phyloP scores from a whole-genome alignment of 2,888 invertebrate genomes.

The Scaptodrosophila latifasciaeformis region DNA sequence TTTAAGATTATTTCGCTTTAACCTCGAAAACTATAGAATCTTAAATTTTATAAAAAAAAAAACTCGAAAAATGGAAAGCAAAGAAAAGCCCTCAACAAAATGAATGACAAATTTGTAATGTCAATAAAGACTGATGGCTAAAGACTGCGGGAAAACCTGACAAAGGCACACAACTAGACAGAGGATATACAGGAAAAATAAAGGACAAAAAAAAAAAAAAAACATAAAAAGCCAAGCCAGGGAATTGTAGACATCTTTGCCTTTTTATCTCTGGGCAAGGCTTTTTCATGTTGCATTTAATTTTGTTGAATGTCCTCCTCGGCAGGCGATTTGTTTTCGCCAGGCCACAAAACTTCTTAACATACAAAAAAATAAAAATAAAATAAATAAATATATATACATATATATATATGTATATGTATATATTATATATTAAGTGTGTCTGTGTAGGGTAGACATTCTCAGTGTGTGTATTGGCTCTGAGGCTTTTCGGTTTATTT shows the following conservation, averaged over 20 bases:
- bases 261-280: too few relatives aligned
- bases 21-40: too few relatives aligned
- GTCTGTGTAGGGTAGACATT: background rate
- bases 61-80: background rate
- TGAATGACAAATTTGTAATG: constrained; percentile 66
- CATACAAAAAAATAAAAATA: background rate
- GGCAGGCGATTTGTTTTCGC: constrained; percentile 60
- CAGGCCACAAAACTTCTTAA: background rate
- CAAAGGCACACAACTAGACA: too few relatives aligned
- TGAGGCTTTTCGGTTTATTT: constrained; percentile 48
- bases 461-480: constrained; percentile 4
- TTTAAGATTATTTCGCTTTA: too few relatives aligned
- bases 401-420: too few relatives aligned
- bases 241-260: too few relatives aligned
- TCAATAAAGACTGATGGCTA: constrained; percentile 37
- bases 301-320: constrained; percentile 61
- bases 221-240: too few relatives aligned
- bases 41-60: constrained; percentile 16
- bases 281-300: constrained; percentile 64
- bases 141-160: too few relatives aligned
- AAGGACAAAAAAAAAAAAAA: too few relatives aligned
- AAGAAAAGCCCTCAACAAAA: constrained; percentile 20
- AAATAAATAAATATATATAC: background rate
- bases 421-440: too few relatives aligned
- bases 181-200: too few relatives aligned